Percentiles rank a stretch among this genome's conserved stretches.
Evolutionary conservation across 2,797 vertebrate genomes (phyloP).

Genomic region (Scolopax bukidnonensis): DNA sequence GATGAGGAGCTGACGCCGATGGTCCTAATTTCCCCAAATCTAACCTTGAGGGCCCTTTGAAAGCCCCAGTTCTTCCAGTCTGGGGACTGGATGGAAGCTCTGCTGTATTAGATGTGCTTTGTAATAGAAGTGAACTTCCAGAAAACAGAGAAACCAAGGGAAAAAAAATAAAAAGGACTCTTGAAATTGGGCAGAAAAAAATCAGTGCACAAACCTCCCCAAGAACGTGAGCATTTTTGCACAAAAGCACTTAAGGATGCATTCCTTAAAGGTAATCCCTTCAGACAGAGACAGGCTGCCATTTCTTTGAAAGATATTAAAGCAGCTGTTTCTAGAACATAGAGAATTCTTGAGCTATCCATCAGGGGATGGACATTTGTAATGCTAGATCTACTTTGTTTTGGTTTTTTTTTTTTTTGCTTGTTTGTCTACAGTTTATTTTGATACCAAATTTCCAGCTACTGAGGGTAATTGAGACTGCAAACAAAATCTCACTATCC

Average conservation of each 20-base stretch:
- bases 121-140: background rate
- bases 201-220: background rate
- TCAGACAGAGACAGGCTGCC: slow-evolving; percentile 23
- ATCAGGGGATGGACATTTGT: background rate
- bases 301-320: slow-evolving; percentile 40
- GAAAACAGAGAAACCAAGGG: background rate
- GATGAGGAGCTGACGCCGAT: background rate
- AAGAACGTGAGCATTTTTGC: background rate
- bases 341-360: background rate
- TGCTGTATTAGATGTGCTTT: background rate
- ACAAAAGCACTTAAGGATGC: background rate
- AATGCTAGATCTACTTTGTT: background rate
- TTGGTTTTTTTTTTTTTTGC: background rate
- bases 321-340: slow-evolving; percentile 40
- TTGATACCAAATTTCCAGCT: slow-evolving; percentile 11
- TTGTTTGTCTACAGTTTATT: slow-evolving; percentile 27
- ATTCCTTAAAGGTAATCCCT: slow-evolving; percentile 40
- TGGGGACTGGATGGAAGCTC: background rate
- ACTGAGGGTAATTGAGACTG: slow-evolving; percentile 46
- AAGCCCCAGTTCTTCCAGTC: background rate
- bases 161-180: background rate
- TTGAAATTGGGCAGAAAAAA: slow-evolving; percentile 4
- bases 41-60: background rate
- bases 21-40: background rate
- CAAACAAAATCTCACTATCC: slow-evolving; percentile 52